Percentiles rank a stretch among this genome's conserved stretches.
Evolutionary conservation across 2,888 invertebrate species (phyloP).

Genomic region (Sarcophaga subvicina): DNA sequence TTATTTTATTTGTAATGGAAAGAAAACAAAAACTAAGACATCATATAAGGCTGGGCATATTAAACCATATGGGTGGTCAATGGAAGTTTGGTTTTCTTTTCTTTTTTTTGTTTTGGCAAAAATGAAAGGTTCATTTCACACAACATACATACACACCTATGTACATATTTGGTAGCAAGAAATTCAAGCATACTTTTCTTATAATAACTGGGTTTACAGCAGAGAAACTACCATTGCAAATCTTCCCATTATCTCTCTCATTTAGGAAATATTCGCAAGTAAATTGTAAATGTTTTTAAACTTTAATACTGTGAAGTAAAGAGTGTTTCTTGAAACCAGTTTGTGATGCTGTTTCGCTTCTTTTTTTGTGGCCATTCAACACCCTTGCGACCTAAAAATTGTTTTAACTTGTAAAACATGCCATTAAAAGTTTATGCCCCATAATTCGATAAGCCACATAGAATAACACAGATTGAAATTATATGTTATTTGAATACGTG

Average conservation of each 20-base stretch:
- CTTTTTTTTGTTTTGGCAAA: conserved; percentile 19
- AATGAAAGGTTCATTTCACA: conserved; percentile 54
- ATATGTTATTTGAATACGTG: too few relatives aligned
- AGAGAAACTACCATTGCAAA: conserved; percentile 6
- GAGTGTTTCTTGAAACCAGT: conserved; percentile 31
- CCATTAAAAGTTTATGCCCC: conserved; percentile 52
- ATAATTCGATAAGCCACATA: conserved; percentile 40
- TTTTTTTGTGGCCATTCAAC: conserved; percentile 58
- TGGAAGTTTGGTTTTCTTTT: not conserved
- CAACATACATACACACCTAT: too few relatives aligned
- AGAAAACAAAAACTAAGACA: not conserved
- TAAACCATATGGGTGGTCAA: conserved; percentile 54
- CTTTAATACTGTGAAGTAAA: not conserved
- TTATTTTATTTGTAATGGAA: not conserved
- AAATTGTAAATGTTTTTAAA: conserved; percentile 19
- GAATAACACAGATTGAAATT: not conserved
- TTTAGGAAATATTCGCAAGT: conserved; percentile 41
- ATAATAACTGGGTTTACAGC: conserved; percentile 56
- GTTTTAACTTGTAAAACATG: conserved; percentile 58
- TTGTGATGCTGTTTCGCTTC: not conserved
- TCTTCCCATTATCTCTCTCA: not conserved
- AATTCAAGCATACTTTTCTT: conserved; percentile 49
- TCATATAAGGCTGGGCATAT: not conserved
- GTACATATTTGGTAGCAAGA: too few relatives aligned
- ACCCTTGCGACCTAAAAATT: conserved; percentile 68